These are phyloP conservation scores for Mythimna vitellina DNA, from an alignment of 2,888 invertebrate species.

Conservation along the genomic window DNA sequence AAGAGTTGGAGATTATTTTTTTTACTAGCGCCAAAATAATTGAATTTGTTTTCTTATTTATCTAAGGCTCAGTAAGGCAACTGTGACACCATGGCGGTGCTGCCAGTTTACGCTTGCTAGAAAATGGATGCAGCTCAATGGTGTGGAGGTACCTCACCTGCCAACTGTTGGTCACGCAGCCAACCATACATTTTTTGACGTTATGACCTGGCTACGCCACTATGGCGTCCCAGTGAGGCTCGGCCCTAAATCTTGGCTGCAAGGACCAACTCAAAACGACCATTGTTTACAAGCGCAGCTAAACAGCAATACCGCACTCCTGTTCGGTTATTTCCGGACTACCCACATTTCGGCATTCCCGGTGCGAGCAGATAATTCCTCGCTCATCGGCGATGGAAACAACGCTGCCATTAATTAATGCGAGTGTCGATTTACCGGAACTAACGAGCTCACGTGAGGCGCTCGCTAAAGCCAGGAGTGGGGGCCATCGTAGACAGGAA, in stretches of 20 bases:
- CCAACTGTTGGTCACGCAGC: no score
- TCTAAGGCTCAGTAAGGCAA: not conserved
- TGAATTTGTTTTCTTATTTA: not conserved
- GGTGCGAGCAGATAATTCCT: slow-evolving; percentile 40
- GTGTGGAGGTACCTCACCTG: no score
- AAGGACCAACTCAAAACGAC: slow-evolving; percentile 15
- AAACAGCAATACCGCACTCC: slow-evolving; percentile 22
- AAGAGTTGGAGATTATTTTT: no score
- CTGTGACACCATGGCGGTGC: no score
- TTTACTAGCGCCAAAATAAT: no score
- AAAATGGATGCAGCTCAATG: no score
- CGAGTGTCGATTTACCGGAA: slow-evolving; percentile 61
- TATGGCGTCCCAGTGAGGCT: no score
- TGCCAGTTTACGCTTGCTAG: no score
- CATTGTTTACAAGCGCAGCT: slow-evolving; percentile 9
- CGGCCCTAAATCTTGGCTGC: not conserved
- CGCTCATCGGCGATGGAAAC: slow-evolving; percentile 47
- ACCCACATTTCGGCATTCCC: slow-evolving; percentile 36
- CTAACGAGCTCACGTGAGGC: slow-evolving; percentile 59
- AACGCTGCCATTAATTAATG: slow-evolving; percentile 52
- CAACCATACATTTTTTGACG: no score
- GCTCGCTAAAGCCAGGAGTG: slow-evolving; percentile 5
- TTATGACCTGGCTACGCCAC: no score
- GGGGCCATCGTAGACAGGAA: not conserved
- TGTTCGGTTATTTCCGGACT: slow-evolving; percentile 29